A percentile compares a stretch with the other conserved stretches of the same genome.
phyloP scores from a whole-genome alignment of 2,113 vertebrate genomes.

The Hippocampus abdominalis region DNA sequence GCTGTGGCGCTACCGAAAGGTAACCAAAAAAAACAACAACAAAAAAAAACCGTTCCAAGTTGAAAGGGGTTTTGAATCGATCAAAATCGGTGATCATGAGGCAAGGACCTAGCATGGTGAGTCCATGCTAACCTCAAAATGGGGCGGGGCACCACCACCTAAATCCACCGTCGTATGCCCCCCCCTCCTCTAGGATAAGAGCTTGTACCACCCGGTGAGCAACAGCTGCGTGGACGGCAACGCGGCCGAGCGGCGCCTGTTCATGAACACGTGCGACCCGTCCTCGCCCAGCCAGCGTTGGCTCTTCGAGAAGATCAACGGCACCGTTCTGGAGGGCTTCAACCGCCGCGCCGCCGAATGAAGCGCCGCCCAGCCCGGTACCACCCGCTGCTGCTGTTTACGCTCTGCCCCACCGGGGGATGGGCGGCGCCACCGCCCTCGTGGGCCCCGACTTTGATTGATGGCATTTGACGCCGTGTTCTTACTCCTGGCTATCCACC shows the following conservation, averaged over 20 bases:
- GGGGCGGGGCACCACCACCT: no score
- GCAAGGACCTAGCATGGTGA: no score
- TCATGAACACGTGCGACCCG: slow-evolving; percentile 60
- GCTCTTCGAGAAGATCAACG: slow-evolving; percentile 61
- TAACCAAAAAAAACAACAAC: slow-evolving; percentile 53
- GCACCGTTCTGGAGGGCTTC: slow-evolving; percentile 61
- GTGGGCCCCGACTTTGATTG: neutral
- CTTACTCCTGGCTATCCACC: neutral
- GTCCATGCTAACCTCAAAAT: no score
- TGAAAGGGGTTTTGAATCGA: no score
- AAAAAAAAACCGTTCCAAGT: no score
- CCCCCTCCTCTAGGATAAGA: slow-evolving; percentile 49
- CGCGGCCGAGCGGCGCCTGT: slow-evolving; percentile 45
- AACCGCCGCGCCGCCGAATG: slow-evolving; percentile 33
- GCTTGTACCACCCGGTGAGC: slow-evolving; percentile 59
- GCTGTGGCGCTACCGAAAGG: slow-evolving; percentile 91
- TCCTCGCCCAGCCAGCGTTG: slow-evolving; percentile 54
- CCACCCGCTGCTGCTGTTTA: neutral
- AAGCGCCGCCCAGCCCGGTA: neutral
- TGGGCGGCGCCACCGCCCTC: neutral
- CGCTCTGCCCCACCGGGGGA: neutral
- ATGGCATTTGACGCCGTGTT: neutral
- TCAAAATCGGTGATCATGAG: no score
- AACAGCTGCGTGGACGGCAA: slow-evolving; percentile 65
- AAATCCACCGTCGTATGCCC: neutral